phyloP scores from a whole-genome alignment of 2,113 vertebrate genomes.

The Clupea harengus region DNA sequence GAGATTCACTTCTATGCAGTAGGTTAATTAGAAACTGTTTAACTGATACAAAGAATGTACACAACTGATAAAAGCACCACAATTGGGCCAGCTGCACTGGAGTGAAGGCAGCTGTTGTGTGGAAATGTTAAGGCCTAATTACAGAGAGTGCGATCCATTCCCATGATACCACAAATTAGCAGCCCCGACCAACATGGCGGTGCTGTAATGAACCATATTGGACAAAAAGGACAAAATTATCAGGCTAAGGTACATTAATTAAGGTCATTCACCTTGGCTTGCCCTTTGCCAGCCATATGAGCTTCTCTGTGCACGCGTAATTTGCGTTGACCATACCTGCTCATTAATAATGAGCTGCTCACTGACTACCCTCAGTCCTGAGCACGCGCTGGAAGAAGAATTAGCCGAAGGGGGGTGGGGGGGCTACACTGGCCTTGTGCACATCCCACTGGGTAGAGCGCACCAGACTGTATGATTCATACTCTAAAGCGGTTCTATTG shows the following conservation, averaged over 20 bases:
- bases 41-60: background rate
- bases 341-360: background rate
- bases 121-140: background rate
- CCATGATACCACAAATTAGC: background rate
- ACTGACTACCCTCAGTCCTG: background rate
- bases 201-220: slow-evolving; percentile 7
- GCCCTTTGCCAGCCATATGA: background rate
- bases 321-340: slow-evolving; percentile 12
- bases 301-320: background rate
- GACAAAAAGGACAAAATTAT: background rate
- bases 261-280: slow-evolving; percentile 5
- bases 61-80: background rate
- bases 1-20: background rate
- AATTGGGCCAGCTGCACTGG: background rate
- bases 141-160: background rate
- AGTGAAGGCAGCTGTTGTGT: background rate
- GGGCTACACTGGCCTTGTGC: background rate
- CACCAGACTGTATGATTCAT: background rate
- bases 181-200: background rate
- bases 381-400: background rate
- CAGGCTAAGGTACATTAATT: background rate
- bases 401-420: background rate
- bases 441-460: background rate
- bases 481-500: background rate
- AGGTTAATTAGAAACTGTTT: background rate